phyloP scores from a whole-genome alignment of 2,113 vertebrate species.

The Dolichallabes microphthalmus region DNA sequence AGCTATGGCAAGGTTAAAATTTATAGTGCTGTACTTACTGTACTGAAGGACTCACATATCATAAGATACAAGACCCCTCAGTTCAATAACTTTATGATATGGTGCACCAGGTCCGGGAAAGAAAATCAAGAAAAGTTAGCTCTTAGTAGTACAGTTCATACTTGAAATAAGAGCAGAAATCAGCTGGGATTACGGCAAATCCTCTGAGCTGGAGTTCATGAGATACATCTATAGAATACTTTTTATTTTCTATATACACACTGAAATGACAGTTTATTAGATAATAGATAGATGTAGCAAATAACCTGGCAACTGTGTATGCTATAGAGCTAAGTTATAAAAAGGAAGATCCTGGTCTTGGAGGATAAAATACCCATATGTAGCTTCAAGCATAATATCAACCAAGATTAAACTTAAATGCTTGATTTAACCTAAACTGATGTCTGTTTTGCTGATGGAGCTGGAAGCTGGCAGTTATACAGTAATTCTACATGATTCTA shows the following conservation, averaged over 20 bases:
- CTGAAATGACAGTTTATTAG: background rate
- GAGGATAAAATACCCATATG: background rate
- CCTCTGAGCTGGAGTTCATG: background rate
- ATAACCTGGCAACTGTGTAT: background rate
- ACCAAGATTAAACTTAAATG: background rate
- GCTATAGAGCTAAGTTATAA: background rate
- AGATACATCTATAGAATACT: background rate
- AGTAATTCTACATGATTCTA: background rate
- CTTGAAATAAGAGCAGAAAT: background rate
- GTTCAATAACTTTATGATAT: slow-evolving; percentile 37
- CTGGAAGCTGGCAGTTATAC: background rate
- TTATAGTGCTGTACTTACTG: background rate
- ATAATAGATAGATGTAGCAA: background rate
- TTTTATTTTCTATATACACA: background rate
- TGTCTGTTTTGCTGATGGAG: background rate
- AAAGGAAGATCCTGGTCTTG: background rate
- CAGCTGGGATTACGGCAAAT: background rate
- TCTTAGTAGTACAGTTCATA: background rate
- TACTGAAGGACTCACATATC: slow-evolving; percentile 17
- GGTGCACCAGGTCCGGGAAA: slow-evolving; percentile 32
- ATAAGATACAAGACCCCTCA: background rate
- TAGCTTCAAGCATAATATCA: background rate
- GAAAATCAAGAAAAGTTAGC: slow-evolving; percentile 4
- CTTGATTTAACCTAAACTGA: background rate
- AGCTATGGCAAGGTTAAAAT: background rate